Conservation (phyloP, 2,797 vertebrate genomes). For the Etheostoma perlongum region DNA sequence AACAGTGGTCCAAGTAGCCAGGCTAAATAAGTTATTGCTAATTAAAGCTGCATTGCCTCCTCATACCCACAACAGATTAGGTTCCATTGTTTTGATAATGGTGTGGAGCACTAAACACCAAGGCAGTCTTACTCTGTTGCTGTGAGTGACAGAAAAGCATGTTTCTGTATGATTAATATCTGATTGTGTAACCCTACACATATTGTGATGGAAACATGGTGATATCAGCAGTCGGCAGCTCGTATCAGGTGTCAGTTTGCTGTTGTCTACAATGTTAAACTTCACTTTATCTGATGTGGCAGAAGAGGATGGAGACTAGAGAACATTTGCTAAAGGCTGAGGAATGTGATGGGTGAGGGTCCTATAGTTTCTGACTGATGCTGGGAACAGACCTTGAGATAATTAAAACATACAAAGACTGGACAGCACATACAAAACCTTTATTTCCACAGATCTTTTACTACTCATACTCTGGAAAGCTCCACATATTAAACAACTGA, state of each 20-base stretch:
- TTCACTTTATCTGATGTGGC: slow-evolving; percentile 53
- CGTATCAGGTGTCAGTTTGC: slow-evolving; percentile 36
- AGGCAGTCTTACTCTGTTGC: not conserved
- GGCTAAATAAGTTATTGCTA: slow-evolving; percentile 54
- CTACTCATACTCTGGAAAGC: not conserved
- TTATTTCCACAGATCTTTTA: not conserved
- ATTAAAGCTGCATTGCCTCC: slow-evolving; percentile 56
- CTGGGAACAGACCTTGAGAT: slow-evolving; percentile 3
- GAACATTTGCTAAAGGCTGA: slow-evolving; percentile 49
- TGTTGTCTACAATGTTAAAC: slow-evolving; percentile 24
- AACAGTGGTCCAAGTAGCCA: slow-evolving; percentile 61
- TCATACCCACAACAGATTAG: slow-evolving; percentile 30
- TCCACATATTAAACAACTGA: not conserved
- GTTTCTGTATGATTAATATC: slow-evolving; percentile 45
- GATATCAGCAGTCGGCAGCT: slow-evolving; percentile 43
- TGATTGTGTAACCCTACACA: slow-evolving; percentile 11
- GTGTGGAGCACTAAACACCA: slow-evolving; percentile 33
- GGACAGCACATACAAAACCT: not conserved
- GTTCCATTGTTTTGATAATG: slow-evolving; percentile 59
- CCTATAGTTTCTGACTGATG: not conserved
- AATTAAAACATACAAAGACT: slow-evolving; percentile 10
- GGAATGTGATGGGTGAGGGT: slow-evolving; percentile 50
- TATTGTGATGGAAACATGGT: slow-evolving; percentile 8
- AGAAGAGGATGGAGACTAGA: slow-evolving; percentile 24
- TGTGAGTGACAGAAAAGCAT: slow-evolving; percentile 26